Evolutionary conservation across 2,797 vertebrate species (phyloP).

Genomic region (Echeneis naucrates): DNA sequence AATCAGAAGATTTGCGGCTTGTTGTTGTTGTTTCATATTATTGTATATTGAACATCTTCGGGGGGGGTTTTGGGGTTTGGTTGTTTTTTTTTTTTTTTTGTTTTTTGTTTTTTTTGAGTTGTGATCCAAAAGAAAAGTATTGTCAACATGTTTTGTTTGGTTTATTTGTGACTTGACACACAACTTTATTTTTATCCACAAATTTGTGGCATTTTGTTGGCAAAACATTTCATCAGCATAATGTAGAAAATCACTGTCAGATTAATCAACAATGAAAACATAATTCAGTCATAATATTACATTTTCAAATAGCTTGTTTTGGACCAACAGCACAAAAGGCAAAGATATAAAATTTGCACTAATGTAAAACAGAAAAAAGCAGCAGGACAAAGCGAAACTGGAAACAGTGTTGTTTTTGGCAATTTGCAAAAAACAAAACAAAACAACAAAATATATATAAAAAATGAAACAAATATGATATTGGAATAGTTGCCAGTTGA

Average conservation of each 20-base stretch:
- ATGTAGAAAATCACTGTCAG: neutral
- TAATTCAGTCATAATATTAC: too few species aligned
- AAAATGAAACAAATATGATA: neutral
- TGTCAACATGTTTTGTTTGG: neutral
- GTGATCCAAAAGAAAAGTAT: neutral
- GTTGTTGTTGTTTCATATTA: neutral
- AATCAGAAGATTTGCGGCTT: neutral
- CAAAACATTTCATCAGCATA: neutral
- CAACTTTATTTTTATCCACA: neutral
- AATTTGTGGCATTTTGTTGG: neutral
- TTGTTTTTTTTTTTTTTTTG: too few species aligned
- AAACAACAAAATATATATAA: too few species aligned
- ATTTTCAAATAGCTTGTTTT: neutral
- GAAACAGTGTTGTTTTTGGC: rapidly evolving
- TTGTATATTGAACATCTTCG: neutral
- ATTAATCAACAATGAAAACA: neutral
- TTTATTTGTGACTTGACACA: too few species aligned
- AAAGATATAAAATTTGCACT: too few species aligned
- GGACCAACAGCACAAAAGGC: neutral
- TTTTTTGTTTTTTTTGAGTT: neutral
- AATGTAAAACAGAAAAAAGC: neutral
- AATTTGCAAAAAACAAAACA: too few species aligned
- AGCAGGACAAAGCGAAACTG: neutral
- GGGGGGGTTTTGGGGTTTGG: too few species aligned
- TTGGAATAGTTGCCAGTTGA: neutral